Evolutionary conservation across 2,113 vertebrate species (phyloP), one percentile per base, ranked within the genome.

Genomic region (Chloropsis cyanopogon): DNA sequence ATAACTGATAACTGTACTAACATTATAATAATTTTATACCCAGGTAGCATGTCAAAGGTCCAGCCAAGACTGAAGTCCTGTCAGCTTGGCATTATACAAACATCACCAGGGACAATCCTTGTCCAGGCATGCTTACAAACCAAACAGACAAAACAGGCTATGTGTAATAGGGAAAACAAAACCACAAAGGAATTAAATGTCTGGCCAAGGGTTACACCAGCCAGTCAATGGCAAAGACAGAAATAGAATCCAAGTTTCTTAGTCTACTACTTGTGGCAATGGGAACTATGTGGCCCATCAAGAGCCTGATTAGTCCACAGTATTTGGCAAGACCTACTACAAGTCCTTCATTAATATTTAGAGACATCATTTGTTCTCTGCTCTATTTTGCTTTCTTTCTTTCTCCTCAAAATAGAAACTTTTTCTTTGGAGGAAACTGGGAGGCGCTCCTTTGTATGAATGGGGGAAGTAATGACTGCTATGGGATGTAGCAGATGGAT

Each of bases 191-290:
- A 94, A 93, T 95, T 70, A 86, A 71, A 75, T 72, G 82, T 81
- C 88, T 94, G 76, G 72, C 80, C 7, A 8, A 93, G 46, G 46
- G 75, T 95, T 92, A 90, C 66, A 77, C 78, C 75, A 93, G 87
- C n/a, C 87, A 83, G 60, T 75, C 88, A 88, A 69, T 39, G 46
- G 72, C 72, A 86, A 93, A 88, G 77, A 82, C 92, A 94, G 79
- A 95, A 95, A 78, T 24, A 82, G 64, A 61, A 90, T 86, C 57
- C 82, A 88, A 94, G 86, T 93, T 92, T 84, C 86, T 92, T 63
- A 64, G 82, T 66, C 85, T 82, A 16, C 65, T 68, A 29, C 60
- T 85, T 87, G 73, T 87, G 64, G 54, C 77, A 93, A 66, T 28
- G 14, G 64, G 54, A 91, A 94, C 39, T 73, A 33, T 88, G 66